Evolutionary conservation across 2,888 invertebrate genomes (phyloP).

Genomic region (Hypselothyrea guttata): DNA sequence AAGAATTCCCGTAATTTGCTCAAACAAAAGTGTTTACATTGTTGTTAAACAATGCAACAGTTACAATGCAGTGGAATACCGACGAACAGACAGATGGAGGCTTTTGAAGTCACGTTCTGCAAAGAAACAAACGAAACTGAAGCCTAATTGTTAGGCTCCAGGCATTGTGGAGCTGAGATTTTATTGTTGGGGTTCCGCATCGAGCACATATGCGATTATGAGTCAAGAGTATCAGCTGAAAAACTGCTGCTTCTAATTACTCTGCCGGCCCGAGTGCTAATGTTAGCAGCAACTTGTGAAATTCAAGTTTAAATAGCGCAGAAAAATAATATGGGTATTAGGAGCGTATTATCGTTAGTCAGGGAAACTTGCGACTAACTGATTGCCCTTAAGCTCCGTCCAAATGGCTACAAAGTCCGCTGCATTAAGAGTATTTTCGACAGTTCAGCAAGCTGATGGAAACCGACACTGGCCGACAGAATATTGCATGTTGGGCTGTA

Average conservation of each 20-base stretch:
- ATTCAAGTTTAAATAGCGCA: slow-evolving; percentile 2
- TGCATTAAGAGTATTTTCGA: slow-evolving; percentile 21
- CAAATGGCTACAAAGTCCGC: slow-evolving; percentile 21
- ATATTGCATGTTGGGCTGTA: slow-evolving; percentile 60
- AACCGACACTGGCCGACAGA: slow-evolving; percentile 20
- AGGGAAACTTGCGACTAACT: slow-evolving; percentile 10
- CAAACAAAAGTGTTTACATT: slow-evolving; percentile 58
- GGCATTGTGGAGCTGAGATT: slow-evolving; percentile 13
- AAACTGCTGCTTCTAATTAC: slow-evolving; percentile 31
- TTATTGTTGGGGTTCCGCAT: slow-evolving; percentile 32
- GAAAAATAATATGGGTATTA: background rate
- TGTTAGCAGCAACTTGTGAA: slow-evolving; percentile 48
- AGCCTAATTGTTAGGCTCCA: slow-evolving; percentile 50
- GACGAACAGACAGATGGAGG: slow-evolving; percentile 32
- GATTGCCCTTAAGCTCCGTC: background rate
- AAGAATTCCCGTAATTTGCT: slow-evolving; percentile 56
- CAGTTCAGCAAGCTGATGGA: slow-evolving; percentile 24
- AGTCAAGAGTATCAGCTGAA: slow-evolving; percentile 28
- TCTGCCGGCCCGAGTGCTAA: slow-evolving; percentile 35
- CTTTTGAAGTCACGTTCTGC: slow-evolving; percentile 72
- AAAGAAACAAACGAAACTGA: slow-evolving; percentile 56
- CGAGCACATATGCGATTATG: slow-evolving; percentile 22
- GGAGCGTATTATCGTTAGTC: slow-evolving; percentile 1
- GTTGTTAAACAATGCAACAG: slow-evolving; percentile 41
- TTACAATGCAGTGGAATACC: slow-evolving; percentile 27